phyloP scores from a whole-genome alignment of 37 sponge, comb jelly and placozoan genomes.

The Bolinopsis microptera region DNA sequence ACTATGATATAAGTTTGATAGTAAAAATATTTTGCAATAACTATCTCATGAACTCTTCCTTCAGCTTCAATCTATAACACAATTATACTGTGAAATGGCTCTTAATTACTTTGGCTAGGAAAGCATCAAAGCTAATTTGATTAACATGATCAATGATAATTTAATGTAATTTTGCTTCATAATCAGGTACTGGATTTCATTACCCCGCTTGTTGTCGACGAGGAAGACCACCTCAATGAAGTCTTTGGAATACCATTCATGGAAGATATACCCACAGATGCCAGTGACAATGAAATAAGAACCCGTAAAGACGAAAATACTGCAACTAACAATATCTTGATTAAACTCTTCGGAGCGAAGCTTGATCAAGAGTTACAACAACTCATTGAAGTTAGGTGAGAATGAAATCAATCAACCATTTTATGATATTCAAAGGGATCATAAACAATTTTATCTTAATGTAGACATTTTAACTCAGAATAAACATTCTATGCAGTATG shows the following conservation, averaged over 20 bases:
- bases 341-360: slow-evolving; percentile 20
- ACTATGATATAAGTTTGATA: neutral
- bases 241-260: slow-evolving; percentile 28
- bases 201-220: slow-evolving; percentile 12
- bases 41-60: too few species aligned
- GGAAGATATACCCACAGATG: slow-evolving; percentile 18
- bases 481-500: neutral
- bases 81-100: too few species aligned
- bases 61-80: too few species aligned
- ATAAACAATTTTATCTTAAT: too few species aligned
- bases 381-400: slow-evolving; percentile 42
- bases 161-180: neutral
- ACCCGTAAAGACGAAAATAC: neutral
- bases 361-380: slow-evolving; percentile 18
- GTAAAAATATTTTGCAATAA: too few species aligned
- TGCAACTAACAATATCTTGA: neutral
- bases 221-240: slow-evolving; percentile 58
- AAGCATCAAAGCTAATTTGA: too few species aligned
- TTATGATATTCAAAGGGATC: too few species aligned
- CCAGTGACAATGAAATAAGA: slow-evolving; percentile 6
- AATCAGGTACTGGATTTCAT: slow-evolving; percentile 48
- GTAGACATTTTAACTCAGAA: too few species aligned
- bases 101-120: too few species aligned
- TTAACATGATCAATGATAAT: too few species aligned
- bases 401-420: neutral